Evolutionary conservation across 2,113 vertebrate genomes (phyloP).

Genomic region (Emberiza fucata): DNA sequence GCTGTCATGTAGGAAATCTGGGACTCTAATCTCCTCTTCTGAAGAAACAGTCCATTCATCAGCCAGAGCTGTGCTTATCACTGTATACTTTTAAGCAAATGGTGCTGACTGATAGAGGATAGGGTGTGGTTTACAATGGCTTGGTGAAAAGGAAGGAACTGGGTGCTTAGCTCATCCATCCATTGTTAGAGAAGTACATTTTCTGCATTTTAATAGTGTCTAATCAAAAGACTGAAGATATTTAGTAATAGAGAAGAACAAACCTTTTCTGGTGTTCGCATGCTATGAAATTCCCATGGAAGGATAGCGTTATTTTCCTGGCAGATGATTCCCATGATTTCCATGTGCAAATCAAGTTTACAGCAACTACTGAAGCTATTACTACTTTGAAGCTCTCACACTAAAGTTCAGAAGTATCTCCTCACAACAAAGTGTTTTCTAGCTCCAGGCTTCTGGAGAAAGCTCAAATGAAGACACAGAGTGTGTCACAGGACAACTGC

Average conservation of each 20-base stretch:
- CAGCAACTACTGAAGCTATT: not conserved
- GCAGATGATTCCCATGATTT: not conserved
- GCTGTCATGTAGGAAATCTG: not conserved
- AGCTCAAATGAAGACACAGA: not conserved
- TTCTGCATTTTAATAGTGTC: not conserved
- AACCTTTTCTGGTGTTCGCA: not conserved
- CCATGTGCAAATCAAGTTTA: not conserved
- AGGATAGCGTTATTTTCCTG: not conserved
- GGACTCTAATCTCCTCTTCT: not conserved
- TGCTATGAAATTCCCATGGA: not conserved
- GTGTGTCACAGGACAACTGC: not conserved
- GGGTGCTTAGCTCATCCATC: conserved; percentile 38
- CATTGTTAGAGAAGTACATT: not conserved
- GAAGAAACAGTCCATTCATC: conserved; percentile 33
- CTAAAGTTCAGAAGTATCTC: not conserved
- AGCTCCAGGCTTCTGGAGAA: not conserved
- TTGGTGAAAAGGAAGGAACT: conserved; percentile 40
- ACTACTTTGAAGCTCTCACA: not conserved
- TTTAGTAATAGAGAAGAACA: not conserved
- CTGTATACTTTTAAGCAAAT: not conserved
- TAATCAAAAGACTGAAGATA: not conserved
- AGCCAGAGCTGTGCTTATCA: conserved; percentile 22
- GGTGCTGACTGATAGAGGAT: not conserved
- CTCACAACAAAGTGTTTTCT: not conserved
- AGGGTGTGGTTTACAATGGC: conserved; percentile 36